phyloP scores from a whole-genome alignment of 1,140 invertebrate species.

The Tetragnatha versicolor region DNA sequence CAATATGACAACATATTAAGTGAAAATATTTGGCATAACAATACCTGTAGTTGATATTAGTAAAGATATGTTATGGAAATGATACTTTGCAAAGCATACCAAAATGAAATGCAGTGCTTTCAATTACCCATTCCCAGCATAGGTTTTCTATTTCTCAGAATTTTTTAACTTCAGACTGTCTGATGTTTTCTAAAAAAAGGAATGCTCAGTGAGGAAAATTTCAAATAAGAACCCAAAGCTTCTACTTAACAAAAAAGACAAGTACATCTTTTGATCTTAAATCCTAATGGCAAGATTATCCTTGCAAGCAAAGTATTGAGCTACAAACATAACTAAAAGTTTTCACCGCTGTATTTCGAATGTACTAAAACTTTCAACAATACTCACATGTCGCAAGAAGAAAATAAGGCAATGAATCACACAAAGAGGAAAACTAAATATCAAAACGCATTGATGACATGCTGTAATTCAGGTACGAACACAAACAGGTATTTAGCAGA shows the following conservation, averaged over 20 bases:
- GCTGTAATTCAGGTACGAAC: conserved; percentile 18
- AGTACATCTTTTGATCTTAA: too few species aligned
- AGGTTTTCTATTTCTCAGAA: too few species aligned
- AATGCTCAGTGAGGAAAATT: too few species aligned
- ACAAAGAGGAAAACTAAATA: not conserved
- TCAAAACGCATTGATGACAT: not conserved
- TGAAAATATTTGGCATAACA: not conserved
- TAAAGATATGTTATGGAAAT: not conserved
- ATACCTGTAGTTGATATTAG: not conserved
- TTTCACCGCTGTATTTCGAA: not conserved
- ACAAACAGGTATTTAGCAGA: not conserved
- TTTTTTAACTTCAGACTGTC: too few species aligned
- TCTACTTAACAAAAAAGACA: too few species aligned
- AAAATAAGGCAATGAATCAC: not conserved
- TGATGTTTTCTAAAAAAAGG: too few species aligned
- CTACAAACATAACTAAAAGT: not conserved
- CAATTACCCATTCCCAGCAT: too few species aligned
- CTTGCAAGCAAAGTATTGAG: too few species aligned
- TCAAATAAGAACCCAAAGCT: too few species aligned
- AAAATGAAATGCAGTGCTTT: too few species aligned
- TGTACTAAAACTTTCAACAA: not conserved
- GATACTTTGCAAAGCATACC: not conserved
- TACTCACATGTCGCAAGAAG: not conserved
- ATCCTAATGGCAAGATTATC: too few species aligned
- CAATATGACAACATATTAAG: conserved; percentile 4